Evolutionary conservation across 2,888 invertebrate species (phyloP), one percentile per base, ranked within the genome.

Genomic region (Falcaria lacertinaria): DNA sequence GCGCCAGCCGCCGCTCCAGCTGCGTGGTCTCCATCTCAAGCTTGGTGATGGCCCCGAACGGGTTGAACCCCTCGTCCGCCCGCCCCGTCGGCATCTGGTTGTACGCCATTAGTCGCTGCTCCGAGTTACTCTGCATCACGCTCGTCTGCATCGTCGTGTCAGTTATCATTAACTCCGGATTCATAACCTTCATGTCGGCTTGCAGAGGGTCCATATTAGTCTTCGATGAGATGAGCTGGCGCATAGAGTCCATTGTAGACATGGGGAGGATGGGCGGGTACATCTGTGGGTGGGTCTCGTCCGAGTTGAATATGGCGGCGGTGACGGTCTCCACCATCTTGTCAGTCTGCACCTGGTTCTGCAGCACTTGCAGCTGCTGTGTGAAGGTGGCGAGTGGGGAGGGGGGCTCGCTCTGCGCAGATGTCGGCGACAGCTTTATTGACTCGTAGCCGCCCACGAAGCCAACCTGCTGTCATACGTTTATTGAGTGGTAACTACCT

Each of bases 401-500:
- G 60, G 78, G 91, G 1, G 81, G 59, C 49, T 77, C 75, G 64
- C 68, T 71, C 45, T 50, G 83, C 60, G 64, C 67, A 63, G 62
- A 81, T 57, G 73, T 72, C 68, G 75, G 90, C 57, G 92, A 93
- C 15, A 92, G 91, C 42, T 92, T 90, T 35, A 89, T 90, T 15
- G 83, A 79, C 39, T 85, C 91, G 61, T 79, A 86, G 67, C 89
- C 57, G 75, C 80, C 19, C 61, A 85, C 54, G 81, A 64, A 82
- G 34, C 64, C 54, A 6, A 80, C 76, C 80, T 82, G 60, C 11
- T 11, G 11, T 7, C 28, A 28, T 11, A 28, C 28, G 11, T 1
- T 11, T 32, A 19, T 34, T 17, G n/a, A n/a, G n/a, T n/a, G n/a
- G n/a, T n/a, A 39, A 13, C 15, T 15, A 19, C 19, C 19, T 19